Evolutionary conservation across 2,797 vertebrate genomes (phyloP), one percentile per base, ranked within the genome.

Genomic region (Sus cebifrons): DNA sequence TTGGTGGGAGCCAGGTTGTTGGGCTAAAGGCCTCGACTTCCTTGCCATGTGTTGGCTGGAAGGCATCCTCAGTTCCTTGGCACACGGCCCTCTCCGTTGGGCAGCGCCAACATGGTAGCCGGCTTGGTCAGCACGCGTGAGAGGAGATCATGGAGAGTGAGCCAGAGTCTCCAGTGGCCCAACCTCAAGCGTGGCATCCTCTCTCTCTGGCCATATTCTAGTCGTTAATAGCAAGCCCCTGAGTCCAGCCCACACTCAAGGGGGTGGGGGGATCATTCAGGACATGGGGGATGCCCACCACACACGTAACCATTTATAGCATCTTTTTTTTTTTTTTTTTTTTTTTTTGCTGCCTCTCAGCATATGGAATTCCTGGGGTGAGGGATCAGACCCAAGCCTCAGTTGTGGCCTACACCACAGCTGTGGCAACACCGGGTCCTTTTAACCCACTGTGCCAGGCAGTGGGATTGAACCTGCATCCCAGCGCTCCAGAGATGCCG

Each of bases 161-260:
- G 32, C 3, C 62, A 29, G 40, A 2, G 73, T 27, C 36, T 79
- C 67, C 81, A 64, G 8, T 6, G 36, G 65, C 82, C 78, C 25
- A 4, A 54, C 40, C 64, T 89, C 82, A 7, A 40, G 58, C 94
- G 67, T 11, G 56, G 75, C 29, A 58, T 86, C 62, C 81, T 54
- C 40, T 79, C 58, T 9, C 68, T 73, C 40, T 71, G 32, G n/a
- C 75, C 75, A 12, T 86, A 70, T 86, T 96, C 70, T 79, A 49
- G 82, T 89, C 93, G 78, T 93, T 84, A 93, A 84, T 68, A 91
- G 86, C 83, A 74, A 91, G 74, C 88, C 44, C 9, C 77, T 17
- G 21, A 40, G 44, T 79, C 81, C 71, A 75, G 81, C 91, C 93
- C 73, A 85, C 79, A 12, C 27, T n/a, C 52, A 4, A 74, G 44